Conservation (phyloP, 2,113 vertebrate species). For the Pelvicachromis taeniatus region DNA sequence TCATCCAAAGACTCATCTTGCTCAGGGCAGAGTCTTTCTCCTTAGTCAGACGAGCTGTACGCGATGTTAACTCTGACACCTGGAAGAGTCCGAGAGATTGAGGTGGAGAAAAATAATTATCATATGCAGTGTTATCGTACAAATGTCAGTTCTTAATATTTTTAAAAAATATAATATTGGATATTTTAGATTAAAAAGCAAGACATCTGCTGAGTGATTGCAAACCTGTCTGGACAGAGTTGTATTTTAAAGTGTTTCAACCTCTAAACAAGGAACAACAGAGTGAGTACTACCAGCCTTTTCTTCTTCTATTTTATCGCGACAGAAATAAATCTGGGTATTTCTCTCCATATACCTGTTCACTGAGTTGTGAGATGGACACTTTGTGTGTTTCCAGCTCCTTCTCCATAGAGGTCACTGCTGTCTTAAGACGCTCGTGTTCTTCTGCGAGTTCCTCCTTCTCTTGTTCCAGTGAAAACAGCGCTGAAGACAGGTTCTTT, state of each 20-base stretch:
- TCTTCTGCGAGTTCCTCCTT: slow-evolving; percentile 48
- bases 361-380: slow-evolving; percentile 17
- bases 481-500: slow-evolving; percentile 9
- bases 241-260: neutral
- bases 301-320: neutral
- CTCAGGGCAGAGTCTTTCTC: slow-evolving; percentile 72
- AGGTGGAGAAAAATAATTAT: neutral
- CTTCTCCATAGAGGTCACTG: slow-evolving; percentile 18
- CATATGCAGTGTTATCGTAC: neutral
- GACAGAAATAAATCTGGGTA: neutral
- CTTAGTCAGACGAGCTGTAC: slow-evolving; percentile 67
- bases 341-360: slow-evolving; percentile 30
- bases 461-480: slow-evolving; percentile 52
- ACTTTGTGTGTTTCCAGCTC: slow-evolving; percentile 29
- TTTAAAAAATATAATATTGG: neutral
- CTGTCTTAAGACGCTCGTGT: slow-evolving; percentile 16
- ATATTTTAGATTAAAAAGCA: neutral
- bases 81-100: slow-evolving; percentile 1
- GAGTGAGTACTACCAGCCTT: neutral
- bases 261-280: neutral
- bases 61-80: slow-evolving; percentile 62
- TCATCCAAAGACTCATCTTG: slow-evolving; percentile 80
- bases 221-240: neutral
- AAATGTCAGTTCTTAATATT: neutral
- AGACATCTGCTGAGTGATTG: neutral